Evolutionary conservation across 2,113 vertebrate genomes (phyloP).

Genomic region (Hyaena hyaena): DNA sequence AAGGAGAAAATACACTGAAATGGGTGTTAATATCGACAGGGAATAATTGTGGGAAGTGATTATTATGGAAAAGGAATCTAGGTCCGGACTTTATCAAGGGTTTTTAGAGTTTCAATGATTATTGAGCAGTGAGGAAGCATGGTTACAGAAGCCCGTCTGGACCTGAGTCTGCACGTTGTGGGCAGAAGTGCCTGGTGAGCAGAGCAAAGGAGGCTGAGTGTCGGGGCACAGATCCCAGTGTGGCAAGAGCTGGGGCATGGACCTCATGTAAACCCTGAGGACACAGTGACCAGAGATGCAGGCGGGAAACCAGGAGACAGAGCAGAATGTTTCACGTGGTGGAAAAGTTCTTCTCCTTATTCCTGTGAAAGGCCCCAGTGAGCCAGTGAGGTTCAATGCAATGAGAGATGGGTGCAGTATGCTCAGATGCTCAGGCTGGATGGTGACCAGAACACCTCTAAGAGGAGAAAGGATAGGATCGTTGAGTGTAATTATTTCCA

Average conservation of each 20-base stretch:
- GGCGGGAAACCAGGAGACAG: neutral
- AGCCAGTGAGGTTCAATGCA: neutral
- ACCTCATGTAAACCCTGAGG: neutral
- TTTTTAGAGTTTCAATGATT: neutral
- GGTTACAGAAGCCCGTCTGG: neutral
- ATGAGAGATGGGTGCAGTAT: neutral
- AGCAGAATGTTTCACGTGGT: neutral
- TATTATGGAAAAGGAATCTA: neutral
- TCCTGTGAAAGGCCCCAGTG: neutral
- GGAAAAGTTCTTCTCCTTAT: neutral
- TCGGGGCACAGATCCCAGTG: fast-evolving
- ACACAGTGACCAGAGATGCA: neutral
- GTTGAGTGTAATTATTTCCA: neutral
- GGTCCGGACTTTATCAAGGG: neutral
- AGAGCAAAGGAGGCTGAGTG: neutral
- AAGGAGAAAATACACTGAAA: neutral
- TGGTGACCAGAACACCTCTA: neutral
- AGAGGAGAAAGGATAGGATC: neutral
- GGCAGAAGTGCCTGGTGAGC: neutral
- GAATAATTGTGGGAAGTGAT: neutral
- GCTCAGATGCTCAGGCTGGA: neutral
- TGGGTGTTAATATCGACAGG: neutral
- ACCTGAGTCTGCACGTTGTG: neutral
- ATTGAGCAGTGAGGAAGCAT: neutral
- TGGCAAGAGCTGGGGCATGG: neutral